A percentile compares a stretch with the other conserved stretches of the same genome.
Conservation (phyloP, 2,797 vertebrate species). For the Leucoraja ocellata region DNA sequence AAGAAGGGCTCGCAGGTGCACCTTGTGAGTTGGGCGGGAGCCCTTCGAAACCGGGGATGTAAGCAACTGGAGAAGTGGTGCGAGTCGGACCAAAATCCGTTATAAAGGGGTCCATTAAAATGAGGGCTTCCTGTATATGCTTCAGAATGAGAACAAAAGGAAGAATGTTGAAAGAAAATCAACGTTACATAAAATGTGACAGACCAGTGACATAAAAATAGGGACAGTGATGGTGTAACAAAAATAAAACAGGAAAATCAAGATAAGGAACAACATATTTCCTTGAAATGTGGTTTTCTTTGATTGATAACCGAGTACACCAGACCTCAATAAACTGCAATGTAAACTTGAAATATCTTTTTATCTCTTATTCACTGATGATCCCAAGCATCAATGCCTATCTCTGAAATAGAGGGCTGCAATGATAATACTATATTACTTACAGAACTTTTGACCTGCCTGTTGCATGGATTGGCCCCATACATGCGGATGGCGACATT, state of each 20-base stretch:
- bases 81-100: too few relatives aligned
- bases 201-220: background rate
- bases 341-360: background rate
- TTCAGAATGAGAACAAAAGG: background rate
- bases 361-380: background rate
- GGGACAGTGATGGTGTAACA: background rate
- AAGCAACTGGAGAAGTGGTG: too few relatives aligned
- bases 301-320: background rate
- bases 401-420: background rate
- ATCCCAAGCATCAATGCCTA: background rate
- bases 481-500: conserved; percentile 63
- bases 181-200: background rate
- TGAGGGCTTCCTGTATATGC: background rate
- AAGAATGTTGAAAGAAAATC: background rate
- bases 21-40: too few relatives aligned
- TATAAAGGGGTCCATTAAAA: too few relatives aligned
- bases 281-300: background rate
- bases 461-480: conserved; percentile 92
- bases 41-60: too few relatives aligned
- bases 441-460: conserved; percentile 70
- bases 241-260: background rate
- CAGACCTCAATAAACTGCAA: background rate
- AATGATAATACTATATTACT: conserved; percentile 49
- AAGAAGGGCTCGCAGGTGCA: too few relatives aligned
- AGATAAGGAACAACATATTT: background rate